These are phyloP conservation scores for Rhinatrema bivittatum DNA, from an alignment of 2,797 vertebrate species.

Conservation along the genomic window DNA sequence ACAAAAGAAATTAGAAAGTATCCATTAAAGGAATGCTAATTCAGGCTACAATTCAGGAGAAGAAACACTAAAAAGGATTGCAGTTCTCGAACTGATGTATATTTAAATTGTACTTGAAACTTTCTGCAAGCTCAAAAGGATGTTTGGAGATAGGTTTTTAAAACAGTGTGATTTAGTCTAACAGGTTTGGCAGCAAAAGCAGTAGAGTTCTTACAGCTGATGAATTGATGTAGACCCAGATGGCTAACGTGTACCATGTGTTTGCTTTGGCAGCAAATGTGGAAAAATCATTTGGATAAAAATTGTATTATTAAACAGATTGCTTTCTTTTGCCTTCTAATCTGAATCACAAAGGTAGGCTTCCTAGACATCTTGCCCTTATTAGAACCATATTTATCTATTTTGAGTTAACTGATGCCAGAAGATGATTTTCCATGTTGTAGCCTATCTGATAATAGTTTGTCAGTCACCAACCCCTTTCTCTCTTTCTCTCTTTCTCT, in stretches of 20 bases:
- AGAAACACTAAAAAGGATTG: too few relatives aligned
- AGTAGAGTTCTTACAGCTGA: conserved; percentile 52
- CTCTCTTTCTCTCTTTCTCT: not conserved
- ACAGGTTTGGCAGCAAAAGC: conserved; percentile 55
- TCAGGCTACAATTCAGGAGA: too few relatives aligned
- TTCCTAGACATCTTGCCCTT: conserved; percentile 35
- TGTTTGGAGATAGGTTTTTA: conserved; percentile 59
- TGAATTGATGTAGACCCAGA: conserved; percentile 39
- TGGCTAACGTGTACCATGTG: conserved; percentile 61
- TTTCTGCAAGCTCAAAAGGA: conserved; percentile 47
- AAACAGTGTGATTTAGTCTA: conserved; percentile 62
- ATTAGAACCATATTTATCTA: conserved; percentile 39
- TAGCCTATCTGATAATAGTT: conserved; percentile 1
- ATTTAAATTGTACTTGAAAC: conserved; percentile 30
- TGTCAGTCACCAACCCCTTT: not conserved
- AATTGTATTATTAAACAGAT: conserved; percentile 50
- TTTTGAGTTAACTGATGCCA: not conserved
- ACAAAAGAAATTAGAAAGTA: too few relatives aligned
- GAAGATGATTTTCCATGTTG: conserved; percentile 4
- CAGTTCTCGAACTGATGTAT: conserved; percentile 32
- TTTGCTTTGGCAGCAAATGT: conserved; percentile 61
- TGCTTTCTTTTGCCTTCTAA: conserved; percentile 37
- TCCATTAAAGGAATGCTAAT: too few relatives aligned
- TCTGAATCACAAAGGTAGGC: conserved; percentile 51
- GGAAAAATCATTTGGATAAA: conserved; percentile 67